Evolutionary conservation across 2,888 invertebrate genomes (phyloP).

Genomic region (Nesidiocoris tenuis): DNA sequence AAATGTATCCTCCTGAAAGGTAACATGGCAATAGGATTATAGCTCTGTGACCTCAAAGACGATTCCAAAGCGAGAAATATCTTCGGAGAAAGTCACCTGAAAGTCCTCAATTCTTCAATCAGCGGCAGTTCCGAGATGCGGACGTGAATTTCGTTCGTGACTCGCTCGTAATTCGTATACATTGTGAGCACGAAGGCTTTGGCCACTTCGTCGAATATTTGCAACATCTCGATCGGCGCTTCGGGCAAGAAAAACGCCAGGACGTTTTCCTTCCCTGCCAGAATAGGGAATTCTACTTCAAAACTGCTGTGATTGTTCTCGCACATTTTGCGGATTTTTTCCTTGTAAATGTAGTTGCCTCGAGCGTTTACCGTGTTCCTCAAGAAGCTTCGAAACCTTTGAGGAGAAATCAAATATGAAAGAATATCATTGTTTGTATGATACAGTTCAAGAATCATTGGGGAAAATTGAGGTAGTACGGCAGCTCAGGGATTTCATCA

Average conservation of each 20-base stretch:
- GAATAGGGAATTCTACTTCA: conserved; percentile 78
- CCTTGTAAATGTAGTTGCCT: conserved; percentile 82
- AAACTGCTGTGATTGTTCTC: conserved; percentile 69
- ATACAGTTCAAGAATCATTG: not conserved
- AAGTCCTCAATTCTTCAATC: conserved; percentile 91
- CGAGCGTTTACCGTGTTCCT: conserved; percentile 84
- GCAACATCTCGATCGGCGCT: conserved; percentile 95
- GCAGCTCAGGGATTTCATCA: not conserved
- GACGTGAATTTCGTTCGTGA: conserved; percentile 90
- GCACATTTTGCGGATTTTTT: conserved; percentile 92
- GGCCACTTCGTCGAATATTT: conserved; percentile 90
- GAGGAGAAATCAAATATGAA: conserved; percentile 60
- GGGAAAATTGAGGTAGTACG: not conserved
- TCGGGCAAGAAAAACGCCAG: conserved; percentile 96
- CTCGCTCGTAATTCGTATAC: conserved; percentile 94
- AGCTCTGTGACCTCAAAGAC: not conserved
- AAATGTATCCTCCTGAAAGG: conserved; percentile 73
- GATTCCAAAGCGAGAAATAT: no score
- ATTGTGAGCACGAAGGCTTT: conserved; percentile 88
- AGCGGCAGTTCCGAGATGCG: conserved; percentile 92
- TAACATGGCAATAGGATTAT: not conserved
- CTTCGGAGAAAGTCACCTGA: conserved; percentile 63
- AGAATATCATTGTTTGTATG: not conserved
- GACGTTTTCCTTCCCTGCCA: conserved; percentile 88
- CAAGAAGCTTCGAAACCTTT: conserved; percentile 73